These are phyloP conservation scores for Cataglyphis cursor DNA, from an alignment of 2,888 invertebrate genomes.

Conservation along the genomic window DNA sequence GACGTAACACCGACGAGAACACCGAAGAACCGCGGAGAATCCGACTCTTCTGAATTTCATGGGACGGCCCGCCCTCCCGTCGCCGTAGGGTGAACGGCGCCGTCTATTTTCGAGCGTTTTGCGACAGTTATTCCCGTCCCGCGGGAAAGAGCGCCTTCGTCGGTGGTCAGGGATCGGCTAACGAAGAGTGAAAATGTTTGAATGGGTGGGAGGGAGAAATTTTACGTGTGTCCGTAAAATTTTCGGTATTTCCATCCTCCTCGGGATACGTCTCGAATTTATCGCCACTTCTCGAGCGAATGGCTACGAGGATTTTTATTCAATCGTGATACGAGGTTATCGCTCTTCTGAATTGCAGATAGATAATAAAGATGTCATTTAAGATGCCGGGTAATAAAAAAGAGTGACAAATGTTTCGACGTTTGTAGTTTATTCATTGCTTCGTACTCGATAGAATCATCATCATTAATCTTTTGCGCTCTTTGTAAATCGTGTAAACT, in stretches of 20 bases:
- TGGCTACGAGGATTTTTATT: slow-evolving; percentile 18
- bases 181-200: slow-evolving; percentile 34
- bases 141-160: neutral
- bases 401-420: neutral
- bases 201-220: neutral
- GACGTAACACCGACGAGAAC: slow-evolving; percentile 27
- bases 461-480: neutral
- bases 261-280: neutral
- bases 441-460: neutral
- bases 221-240: slow-evolving; percentile 24
- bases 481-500: neutral
- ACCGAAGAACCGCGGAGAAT: slow-evolving; percentile 32
- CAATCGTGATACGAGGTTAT: slow-evolving; percentile 15
- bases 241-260: neutral
- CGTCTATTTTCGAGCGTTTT: slow-evolving; percentile 42
- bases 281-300: slow-evolving; percentile 6
- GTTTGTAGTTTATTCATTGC: neutral
- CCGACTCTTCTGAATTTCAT: slow-evolving; percentile 44
- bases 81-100: slow-evolving; percentile 14
- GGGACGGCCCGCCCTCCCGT: neutral
- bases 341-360: neutral
- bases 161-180: slow-evolving; percentile 34
- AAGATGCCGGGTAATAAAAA: neutral
- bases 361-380: neutral
- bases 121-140: neutral